These are phyloP conservation scores for Isotomurus palustris DNA, from an alignment of 2,888 invertebrate genomes.

Conservation along the genomic window DNA sequence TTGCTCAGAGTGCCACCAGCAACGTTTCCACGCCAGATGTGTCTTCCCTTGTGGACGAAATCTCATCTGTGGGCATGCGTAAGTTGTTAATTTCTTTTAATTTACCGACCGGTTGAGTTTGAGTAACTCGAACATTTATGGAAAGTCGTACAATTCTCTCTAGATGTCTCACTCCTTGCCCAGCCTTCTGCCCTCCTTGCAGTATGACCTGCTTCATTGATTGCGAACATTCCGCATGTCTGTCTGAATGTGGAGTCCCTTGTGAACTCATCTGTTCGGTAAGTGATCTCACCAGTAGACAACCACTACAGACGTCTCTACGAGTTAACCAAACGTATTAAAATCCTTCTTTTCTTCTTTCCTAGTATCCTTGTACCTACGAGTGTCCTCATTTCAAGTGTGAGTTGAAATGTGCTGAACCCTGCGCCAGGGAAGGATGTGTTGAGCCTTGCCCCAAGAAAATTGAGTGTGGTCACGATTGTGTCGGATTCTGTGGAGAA, in stretches of 20 bases:
- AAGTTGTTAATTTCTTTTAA: too few species aligned
- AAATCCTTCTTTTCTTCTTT: background rate
- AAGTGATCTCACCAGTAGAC: background rate
- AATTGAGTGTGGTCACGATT: constrained; percentile 49
- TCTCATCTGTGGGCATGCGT: constrained; percentile 63
- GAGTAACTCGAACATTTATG: too few species aligned
- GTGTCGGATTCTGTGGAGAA: constrained; percentile 65
- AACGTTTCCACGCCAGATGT: constrained; percentile 60
- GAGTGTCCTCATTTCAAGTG: constrained; percentile 32
- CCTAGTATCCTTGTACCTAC: constrained; percentile 32
- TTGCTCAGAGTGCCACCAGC: constrained; percentile 58
- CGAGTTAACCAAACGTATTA: background rate
- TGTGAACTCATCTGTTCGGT: constrained; percentile 19
- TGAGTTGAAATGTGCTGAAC: constrained; percentile 41
- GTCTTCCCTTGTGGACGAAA: constrained; percentile 55
- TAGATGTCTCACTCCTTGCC: background rate
- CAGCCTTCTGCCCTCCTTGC: constrained; percentile 9
- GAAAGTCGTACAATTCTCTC: background rate
- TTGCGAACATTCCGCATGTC: constrained; percentile 40
- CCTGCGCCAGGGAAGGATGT: constrained; percentile 50
- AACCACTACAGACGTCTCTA: too few species aligned
- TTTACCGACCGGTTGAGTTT: too few species aligned
- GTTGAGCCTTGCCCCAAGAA: constrained; percentile 47
- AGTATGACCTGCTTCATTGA: constrained; percentile 16
- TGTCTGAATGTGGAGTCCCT: constrained; percentile 33